Conservation (phyloP, 2,113 vertebrate genomes). For the Sprattus sprattus region DNA sequence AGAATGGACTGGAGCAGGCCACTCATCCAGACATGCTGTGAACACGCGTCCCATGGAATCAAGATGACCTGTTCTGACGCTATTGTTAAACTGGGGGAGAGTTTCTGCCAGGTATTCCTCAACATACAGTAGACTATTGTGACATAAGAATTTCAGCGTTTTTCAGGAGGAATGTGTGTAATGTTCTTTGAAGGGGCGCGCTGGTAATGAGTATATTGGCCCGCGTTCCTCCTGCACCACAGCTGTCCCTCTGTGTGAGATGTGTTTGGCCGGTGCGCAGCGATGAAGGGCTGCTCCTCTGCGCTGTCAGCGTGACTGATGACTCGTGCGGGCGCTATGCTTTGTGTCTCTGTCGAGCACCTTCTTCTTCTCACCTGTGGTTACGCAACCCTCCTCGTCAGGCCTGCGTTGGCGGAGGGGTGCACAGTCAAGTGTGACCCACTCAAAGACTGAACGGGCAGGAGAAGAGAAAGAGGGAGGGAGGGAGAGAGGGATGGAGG, state of each 20-base stretch:
- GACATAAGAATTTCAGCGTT: too few relatives aligned
- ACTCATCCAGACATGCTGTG: not conserved
- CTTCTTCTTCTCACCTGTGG: not conserved
- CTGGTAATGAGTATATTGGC: not conserved
- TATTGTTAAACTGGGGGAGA: not conserved
- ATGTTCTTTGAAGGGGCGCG: not conserved
- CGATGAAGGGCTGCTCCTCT: not conserved
- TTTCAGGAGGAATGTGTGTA: not conserved
- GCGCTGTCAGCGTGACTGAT: not conserved
- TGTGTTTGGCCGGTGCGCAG: not conserved
- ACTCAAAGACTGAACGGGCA: not conserved
- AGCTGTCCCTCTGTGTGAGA: not conserved
- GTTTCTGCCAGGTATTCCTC: too few relatives aligned
- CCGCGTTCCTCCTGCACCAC: not conserved
- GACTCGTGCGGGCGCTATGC: not conserved
- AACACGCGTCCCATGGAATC: not conserved
- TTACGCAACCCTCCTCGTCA: not conserved
- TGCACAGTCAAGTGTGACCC: not conserved
- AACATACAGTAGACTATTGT: not conserved
- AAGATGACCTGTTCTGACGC: not conserved
- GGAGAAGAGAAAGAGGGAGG: not conserved
- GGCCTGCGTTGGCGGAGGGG: not conserved
- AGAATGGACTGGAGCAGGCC: too few relatives aligned
- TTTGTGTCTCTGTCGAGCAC: not conserved
- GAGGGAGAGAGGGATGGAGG: not conserved